These are phyloP conservation scores for Paratilapia polleni DNA, from an alignment of 2,113 vertebrate species.

Conservation along the genomic window DNA sequence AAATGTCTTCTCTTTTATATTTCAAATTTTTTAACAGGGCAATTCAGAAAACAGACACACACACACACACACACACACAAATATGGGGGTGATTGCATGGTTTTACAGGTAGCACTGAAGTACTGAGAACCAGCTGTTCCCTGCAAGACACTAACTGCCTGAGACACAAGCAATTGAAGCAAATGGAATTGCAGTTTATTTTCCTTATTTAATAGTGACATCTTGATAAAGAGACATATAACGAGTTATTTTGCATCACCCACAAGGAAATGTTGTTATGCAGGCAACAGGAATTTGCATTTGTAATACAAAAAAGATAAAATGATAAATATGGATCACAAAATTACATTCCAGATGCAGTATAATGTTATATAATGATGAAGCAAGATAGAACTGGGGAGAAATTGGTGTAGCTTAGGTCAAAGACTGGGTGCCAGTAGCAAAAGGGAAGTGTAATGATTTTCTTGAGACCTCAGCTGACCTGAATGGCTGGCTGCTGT, in stretches of 20 bases:
- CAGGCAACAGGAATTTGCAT: slow-evolving; percentile 26
- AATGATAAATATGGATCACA: slow-evolving; percentile 12
- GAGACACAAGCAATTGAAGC: slow-evolving; percentile 10
- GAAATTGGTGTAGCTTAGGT: background rate
- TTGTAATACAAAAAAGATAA: background rate
- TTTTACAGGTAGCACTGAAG: background rate
- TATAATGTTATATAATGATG: background rate
- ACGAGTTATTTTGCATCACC: slow-evolving; percentile 7
- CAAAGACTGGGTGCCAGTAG: background rate
- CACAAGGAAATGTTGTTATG: slow-evolving; percentile 10
- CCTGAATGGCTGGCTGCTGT: background rate
- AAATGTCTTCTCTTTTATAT: background rate
- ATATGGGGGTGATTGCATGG: background rate
- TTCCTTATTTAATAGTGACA: slow-evolving; percentile 5
- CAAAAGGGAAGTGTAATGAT: background rate
- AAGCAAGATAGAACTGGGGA: background rate
- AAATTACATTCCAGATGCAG: background rate
- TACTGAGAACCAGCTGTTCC: slow-evolving; percentile 36
- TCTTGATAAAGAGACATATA: slow-evolving; percentile 33
- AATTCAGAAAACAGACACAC: background rate
- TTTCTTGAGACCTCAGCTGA: background rate
- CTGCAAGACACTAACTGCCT: slow-evolving; percentile 16
- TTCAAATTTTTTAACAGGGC: slow-evolving; percentile 3
- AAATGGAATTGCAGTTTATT: slow-evolving; percentile 4
- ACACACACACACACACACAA: background rate